Conservation (phyloP, 2,113 vertebrate genomes). For the Lota lota region DNA sequence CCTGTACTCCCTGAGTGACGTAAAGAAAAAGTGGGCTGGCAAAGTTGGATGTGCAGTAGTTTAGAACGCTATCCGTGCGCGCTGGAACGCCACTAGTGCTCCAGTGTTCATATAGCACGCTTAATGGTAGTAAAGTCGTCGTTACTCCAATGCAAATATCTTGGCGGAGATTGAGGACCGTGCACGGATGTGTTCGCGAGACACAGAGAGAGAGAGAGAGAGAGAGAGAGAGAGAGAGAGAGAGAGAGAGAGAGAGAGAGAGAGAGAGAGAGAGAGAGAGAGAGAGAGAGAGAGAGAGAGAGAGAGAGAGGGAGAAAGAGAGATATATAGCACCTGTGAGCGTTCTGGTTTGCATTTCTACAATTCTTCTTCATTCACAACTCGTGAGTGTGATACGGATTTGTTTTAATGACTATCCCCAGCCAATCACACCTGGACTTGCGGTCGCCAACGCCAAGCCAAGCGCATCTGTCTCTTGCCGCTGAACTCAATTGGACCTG, state of each 20-base stretch:
- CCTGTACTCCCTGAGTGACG: conserved; percentile 64
- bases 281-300: conserved; percentile 23
- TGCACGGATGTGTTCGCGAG: conserved; percentile 44
- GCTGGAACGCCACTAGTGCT: conserved; percentile 54
- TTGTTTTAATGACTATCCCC: neutral
- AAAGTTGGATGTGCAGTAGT: conserved; percentile 66
- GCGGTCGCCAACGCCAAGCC: neutral
- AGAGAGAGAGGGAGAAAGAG: conserved; percentile 42
- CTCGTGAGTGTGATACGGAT: neutral
- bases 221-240: conserved; percentile 13
- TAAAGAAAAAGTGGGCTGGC: conserved; percentile 73
- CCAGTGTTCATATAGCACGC: conserved; percentile 45
- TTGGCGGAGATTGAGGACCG: conserved; percentile 43
- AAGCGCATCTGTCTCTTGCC: neutral
- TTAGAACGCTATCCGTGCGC: conserved; percentile 64
- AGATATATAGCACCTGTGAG: conserved; percentile 32
- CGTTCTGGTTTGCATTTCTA: conserved; percentile 20
- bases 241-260: conserved; percentile 13
- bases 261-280: too few species aligned
- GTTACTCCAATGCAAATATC: conserved; percentile 38
- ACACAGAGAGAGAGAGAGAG: conserved; percentile 11
- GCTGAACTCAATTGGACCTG: neutral
- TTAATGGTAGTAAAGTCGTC: too few species aligned
- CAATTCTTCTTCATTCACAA: neutral
- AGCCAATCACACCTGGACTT: neutral